Evolutionary conservation across 2,113 vertebrate genomes (phyloP), one percentile per base, ranked within the genome.

Genomic region (Coptodon bakossiorum): DNA sequence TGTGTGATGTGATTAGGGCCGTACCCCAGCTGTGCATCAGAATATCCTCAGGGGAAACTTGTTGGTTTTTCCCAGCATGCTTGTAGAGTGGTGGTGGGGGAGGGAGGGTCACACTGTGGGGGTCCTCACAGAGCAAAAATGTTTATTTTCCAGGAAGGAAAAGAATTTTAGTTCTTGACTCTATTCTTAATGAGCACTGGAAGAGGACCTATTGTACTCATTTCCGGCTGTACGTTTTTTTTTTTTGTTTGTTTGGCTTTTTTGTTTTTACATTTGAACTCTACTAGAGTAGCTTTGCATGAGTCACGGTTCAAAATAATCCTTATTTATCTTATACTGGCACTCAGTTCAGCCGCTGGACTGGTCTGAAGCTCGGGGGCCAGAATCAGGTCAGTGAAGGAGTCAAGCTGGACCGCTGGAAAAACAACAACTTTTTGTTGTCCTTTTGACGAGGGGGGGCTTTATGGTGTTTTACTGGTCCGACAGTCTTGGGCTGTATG

Each of bases 161-260:
- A 36, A 19, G 0, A 7, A 14, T 14, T 71, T 43, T 40, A 40
- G n/a, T 43, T 71, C 63, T 40, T 1, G 11, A 40, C 4, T 68
- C 6, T 40, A 40, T 68, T 68, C 5, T 40, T 68, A 40, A 40
- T 68, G 36, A 68, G n/a, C 36, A 68, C 13, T 22, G 34, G 36
- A 22, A 14, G 40, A 0, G 5, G 63, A 40, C 36, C 19, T 38
- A 4, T 14, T 3, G n/a, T 40, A 4, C 63, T 71, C 3, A 68
- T 68, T 40, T 68, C 19, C 0, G 1, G 11, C 36, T 40, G 34
- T 0, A 61, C 31, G 2, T 9, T 8, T 38, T 14, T 8, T 38
- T 14, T 14, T 48, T 48, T 16, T 45, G 22, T 22, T 29, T 59
- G 0, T 6, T 31, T 29, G 16, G 1, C 9, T 31, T 9, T 31